Base-by-base conservation (phyloP, 2,113 vertebrate species). In the Pycnonotus jocosus region DNA sequence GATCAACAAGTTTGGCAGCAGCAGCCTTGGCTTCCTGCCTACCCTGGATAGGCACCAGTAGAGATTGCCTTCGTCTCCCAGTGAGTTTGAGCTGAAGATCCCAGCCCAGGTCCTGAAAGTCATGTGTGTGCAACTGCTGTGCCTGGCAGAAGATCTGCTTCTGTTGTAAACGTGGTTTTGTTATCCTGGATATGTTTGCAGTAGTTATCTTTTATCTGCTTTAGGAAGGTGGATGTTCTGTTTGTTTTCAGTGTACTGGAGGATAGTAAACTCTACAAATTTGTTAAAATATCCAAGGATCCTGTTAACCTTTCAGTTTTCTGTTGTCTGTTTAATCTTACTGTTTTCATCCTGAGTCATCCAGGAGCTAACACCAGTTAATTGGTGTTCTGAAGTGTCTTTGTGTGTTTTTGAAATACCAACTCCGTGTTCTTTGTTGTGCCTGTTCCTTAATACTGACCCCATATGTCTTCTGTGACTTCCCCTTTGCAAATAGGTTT, bases 1-100 rank as follows among this genome's bases (percentile, higher is more conserved):
- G 96, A 88, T 90, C 82, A 89, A 97, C 95, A 56, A 92, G 97
- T 97, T 96, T 91, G 84, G 96, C 95, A 92, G 86, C 86, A 76
- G 80, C 16, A 58, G 72, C 91, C 80, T 85, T 97, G 96, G 94
- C 96, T 92, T 62, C 88, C 65, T 96, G 95, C 95, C 96, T 84
- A 82, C 92, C 71, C 84, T 84, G 95, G 83, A 80, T 51, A 94
- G 92, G 94, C 89, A 96, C 62, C 82, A 79, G 82, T 66, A 27
- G 93, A 84, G 88, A 89, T 66, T 90, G 84, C 84, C 3, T 8
- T 15, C 64, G 78, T 64, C 68, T 90, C 66, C 0, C 18, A 61
- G 69, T 15, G 6, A 77, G 84, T 87, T 57, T 48, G 72, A 73
- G 65, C 87, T 40, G 64, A 81, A 68, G 92, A 79, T 82, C 73